A percentile compares a stretch with the other conserved stretches of the same genome.
These are phyloP conservation scores for Hoplostethus mediterraneus DNA, from an alignment of 2,797 vertebrate genomes.

Conservation along the genomic window DNA sequence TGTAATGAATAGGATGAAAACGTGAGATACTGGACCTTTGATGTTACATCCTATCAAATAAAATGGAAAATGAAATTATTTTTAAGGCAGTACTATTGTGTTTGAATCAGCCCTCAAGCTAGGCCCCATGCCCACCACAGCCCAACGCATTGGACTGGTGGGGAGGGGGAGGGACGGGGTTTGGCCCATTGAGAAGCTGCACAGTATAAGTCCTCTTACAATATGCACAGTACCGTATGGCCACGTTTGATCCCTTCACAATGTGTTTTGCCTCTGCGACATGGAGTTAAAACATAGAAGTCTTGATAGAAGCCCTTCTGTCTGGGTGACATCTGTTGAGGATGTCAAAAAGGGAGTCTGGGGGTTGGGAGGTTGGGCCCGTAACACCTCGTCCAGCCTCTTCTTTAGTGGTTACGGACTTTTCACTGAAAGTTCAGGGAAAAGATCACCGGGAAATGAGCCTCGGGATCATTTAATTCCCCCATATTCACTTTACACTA, in stretches of 20 bases:
- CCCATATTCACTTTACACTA: not conserved
- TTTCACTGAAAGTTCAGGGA: constrained; percentile 18
- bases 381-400: constrained; percentile 34
- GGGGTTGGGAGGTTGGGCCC: constrained; percentile 42
- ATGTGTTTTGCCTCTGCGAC: constrained; percentile 21
- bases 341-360: constrained; percentile 52
- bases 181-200: constrained; percentile 27
- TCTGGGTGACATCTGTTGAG: constrained; percentile 53
- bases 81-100: constrained; percentile 79
- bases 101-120: constrained; percentile 70
- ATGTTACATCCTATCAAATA: constrained; percentile 21
- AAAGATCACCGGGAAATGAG: constrained; percentile 29
- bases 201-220: constrained; percentile 13
- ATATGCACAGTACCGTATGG: constrained; percentile 39
- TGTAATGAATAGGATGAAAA: constrained; percentile 48
- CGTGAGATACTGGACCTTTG: constrained; percentile 37
- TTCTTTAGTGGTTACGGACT: constrained; percentile 15
- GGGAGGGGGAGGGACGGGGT: not conserved
- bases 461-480: not conserved
- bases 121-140: constrained; percentile 7
- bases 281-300: constrained; percentile 45
- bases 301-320: constrained; percentile 79
- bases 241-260: constrained; percentile 32
- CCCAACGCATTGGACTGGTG: not conserved
- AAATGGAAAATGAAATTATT: constrained; percentile 53